A percentile compares a stretch with the other conserved stretches of the same genome.
phyloP scores from a whole-genome alignment of 2,113 vertebrate genomes.

The Cyphomyrus plagiostoma region DNA sequence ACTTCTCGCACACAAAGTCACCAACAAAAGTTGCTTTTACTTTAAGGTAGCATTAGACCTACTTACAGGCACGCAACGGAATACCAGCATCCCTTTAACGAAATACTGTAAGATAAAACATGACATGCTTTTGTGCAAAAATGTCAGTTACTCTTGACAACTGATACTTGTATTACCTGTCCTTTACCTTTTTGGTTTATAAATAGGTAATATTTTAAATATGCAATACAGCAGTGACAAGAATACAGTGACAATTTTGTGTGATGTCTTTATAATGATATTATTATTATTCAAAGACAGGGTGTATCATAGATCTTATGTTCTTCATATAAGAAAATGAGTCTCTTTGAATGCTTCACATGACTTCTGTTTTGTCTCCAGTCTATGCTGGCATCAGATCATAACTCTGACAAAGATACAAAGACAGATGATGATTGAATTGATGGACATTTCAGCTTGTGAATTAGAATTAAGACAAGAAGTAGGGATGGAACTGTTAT shows the following conservation, averaged over 20 bases:
- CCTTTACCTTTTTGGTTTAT: neutral
- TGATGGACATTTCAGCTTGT: neutral
- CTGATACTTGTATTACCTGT: neutral
- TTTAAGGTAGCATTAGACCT: neutral
- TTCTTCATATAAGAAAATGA: neutral
- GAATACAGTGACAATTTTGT: neutral
- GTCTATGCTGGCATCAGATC: neutral
- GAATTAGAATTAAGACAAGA: neutral
- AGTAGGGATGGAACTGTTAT: neutral
- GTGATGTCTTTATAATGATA: neutral
- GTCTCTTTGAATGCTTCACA: neutral
- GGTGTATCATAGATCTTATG: neutral
- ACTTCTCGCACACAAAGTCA: neutral
- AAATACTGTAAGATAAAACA: neutral
- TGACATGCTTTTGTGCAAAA: neutral
- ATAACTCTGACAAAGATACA: neutral
- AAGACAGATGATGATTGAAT: neutral
- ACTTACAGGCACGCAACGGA: neutral
- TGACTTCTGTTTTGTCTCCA: neutral
- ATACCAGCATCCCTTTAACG: neutral
- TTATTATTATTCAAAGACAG: neutral
- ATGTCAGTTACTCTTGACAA: neutral
- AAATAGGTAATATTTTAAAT: neutral
- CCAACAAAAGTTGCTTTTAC: neutral
- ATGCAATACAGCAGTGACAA: neutral